Evolutionary conservation across 2,888 invertebrate genomes (phyloP).

Genomic region (Tillus elongatus): DNA sequence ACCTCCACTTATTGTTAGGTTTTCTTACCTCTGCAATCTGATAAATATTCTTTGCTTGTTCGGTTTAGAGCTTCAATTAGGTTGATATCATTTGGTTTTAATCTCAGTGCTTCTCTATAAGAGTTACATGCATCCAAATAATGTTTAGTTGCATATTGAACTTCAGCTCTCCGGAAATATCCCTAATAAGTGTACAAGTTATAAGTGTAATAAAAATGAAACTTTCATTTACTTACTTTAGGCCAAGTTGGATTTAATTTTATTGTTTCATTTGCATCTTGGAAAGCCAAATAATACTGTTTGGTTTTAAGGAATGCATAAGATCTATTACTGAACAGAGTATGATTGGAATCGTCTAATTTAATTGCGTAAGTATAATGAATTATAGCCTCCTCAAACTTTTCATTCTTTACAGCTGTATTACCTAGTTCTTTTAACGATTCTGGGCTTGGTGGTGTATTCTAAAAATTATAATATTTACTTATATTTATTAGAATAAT

Average conservation of each 20-base stretch:
- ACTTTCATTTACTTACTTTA: no score
- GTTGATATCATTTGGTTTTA: conserved; percentile 57
- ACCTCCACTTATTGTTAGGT: no score
- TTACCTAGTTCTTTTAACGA: conserved; percentile 66
- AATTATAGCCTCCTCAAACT: conserved; percentile 66
- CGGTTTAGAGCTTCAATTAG: conserved; percentile 54
- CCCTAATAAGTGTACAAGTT: conserved; percentile 52
- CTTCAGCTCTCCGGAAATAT: conserved; percentile 63
- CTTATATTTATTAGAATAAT: not conserved
- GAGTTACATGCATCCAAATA: conserved; percentile 60
- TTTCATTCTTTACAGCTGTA: conserved; percentile 61
- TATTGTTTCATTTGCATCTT: conserved; percentile 71
- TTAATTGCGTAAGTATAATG: conserved; percentile 75
- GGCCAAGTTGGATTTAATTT: conserved; percentile 68
- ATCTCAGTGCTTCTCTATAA: conserved; percentile 56
- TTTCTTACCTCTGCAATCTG: conserved; percentile 51
- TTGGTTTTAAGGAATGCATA: conserved; percentile 68
- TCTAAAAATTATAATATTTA: not conserved
- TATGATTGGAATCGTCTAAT: conserved; percentile 58
- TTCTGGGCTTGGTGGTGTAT: conserved; percentile 38
- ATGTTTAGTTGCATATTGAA: conserved; percentile 58
- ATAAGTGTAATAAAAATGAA: no score
- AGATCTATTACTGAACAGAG: conserved; percentile 71
- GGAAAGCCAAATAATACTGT: conserved; percentile 65
- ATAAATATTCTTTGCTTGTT: conserved; percentile 50